These are phyloP conservation scores for Eueremaeus valkanovi DNA, from an alignment of 2,888 invertebrate species.

Conservation along the genomic window DNA sequence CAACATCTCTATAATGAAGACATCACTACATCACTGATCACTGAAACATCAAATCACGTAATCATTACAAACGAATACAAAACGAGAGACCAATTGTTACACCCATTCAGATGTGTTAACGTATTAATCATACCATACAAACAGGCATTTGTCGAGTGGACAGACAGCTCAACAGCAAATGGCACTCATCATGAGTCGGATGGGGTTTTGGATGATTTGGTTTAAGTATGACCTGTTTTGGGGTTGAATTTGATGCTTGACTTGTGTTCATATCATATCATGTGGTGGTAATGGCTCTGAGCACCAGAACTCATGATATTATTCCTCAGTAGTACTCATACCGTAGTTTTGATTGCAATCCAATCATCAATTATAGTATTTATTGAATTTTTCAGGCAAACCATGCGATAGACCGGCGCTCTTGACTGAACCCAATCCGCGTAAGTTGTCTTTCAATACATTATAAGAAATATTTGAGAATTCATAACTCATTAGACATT, in stretches of 20 bases:
- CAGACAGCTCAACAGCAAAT: not conserved
- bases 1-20: conserved; percentile 5
- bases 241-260: not conserved
- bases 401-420: conserved; percentile 61
- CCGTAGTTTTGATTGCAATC: not conserved
- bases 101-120: too few relatives aligned
- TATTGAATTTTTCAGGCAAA: conserved; percentile 35
- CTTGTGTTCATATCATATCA: not conserved
- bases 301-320: not conserved
- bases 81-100: not conserved
- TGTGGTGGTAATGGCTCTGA: conserved; percentile 22
- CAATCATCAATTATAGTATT: not conserved
- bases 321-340: conserved; percentile 21
- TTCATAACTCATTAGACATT: not conserved
- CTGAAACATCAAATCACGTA: conserved; percentile 18
- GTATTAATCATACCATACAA: conserved; percentile 7
- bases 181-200: too few relatives aligned
- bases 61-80: conserved; percentile 23
- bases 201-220: not conserved
- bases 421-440: conserved; percentile 69
- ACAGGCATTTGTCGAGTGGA: conserved; percentile 13
- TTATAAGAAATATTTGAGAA: not conserved
- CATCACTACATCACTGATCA: too few relatives aligned
- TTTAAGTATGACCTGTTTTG: not conserved
- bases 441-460: too few relatives aligned